Evolutionary conservation across 1,140 invertebrate species (phyloP).

Genomic region (Aphis craccivora): DNA sequence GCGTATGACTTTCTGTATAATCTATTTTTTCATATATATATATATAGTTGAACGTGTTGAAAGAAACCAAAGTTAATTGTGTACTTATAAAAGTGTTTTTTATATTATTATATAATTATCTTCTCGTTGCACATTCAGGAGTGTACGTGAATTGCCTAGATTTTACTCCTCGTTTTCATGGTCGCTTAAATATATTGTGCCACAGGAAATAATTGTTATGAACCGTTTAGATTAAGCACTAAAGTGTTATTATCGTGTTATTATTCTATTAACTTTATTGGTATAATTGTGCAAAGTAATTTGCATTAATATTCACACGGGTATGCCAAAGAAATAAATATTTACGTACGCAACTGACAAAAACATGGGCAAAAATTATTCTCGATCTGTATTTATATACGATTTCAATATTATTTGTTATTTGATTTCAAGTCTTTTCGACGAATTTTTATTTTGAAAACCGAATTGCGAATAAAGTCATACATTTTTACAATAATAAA

Average conservation of each 20-base stretch:
- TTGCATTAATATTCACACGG: not conserved
- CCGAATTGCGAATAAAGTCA: not conserved
- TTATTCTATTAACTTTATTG: not conserved
- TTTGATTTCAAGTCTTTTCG: not conserved
- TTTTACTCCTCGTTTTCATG: constrained; percentile 8
- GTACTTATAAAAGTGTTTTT: not conserved
- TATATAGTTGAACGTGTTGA: not conserved
- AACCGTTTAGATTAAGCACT: not conserved
- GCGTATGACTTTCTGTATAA: not conserved
- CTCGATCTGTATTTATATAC: not conserved
- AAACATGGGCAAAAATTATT: not conserved
- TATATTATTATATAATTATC: not conserved
- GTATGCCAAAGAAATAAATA: not conserved
- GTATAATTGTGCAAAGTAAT: not conserved
- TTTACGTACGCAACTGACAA: not conserved
- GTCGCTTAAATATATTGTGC: not conserved
- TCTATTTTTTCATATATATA: not conserved
- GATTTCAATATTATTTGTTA: not conserved
- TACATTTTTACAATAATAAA: not conserved
- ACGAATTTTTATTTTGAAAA: not conserved
- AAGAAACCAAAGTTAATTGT: not conserved
- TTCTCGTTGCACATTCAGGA: not conserved
- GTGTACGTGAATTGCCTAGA: not conserved
- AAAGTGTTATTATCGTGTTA: not conserved
- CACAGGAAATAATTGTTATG: not conserved